Percentiles rank a stretch among this genome's conserved stretches.
Conservation (phyloP, 2,797 vertebrate species). For the Erithacus rubecula region DNA sequence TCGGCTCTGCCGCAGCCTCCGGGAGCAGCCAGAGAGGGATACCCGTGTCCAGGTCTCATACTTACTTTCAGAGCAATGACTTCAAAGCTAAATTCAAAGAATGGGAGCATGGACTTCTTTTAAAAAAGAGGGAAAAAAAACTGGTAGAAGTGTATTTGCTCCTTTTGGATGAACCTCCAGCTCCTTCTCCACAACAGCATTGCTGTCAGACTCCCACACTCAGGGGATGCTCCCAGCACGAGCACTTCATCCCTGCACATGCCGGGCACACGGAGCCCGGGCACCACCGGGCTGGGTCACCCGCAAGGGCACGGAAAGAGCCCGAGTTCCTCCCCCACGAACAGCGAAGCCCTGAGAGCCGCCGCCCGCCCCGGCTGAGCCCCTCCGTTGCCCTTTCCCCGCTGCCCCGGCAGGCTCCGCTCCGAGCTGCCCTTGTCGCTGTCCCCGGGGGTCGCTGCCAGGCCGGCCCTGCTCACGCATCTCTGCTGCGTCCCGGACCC, state of each 20-base stretch:
- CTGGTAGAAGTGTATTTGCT: background rate
- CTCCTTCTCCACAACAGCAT: background rate
- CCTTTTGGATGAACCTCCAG: background rate
- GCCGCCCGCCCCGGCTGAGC: background rate
- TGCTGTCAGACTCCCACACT: background rate
- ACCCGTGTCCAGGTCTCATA: rapidly evolving
- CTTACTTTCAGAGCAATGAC: background rate
- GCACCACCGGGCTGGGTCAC: background rate
- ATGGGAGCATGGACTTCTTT: background rate
- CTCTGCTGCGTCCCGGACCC: background rate
- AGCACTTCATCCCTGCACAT: background rate
- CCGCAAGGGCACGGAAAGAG: background rate
- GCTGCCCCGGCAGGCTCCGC: background rate
- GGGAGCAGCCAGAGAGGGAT: background rate
- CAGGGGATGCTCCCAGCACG: background rate
- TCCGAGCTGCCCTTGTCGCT: background rate
- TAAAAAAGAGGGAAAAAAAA: background rate
- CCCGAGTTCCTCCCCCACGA: background rate
- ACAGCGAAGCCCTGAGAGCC: background rate
- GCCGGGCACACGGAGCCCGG: background rate
- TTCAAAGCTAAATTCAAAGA: background rate
- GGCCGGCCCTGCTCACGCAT: background rate
- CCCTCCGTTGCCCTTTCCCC: background rate
- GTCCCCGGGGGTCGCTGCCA: background rate
- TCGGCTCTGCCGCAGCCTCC: background rate